Conservation (phyloP, 1,140 invertebrate species). For the Saccostrea glomerata region DNA sequence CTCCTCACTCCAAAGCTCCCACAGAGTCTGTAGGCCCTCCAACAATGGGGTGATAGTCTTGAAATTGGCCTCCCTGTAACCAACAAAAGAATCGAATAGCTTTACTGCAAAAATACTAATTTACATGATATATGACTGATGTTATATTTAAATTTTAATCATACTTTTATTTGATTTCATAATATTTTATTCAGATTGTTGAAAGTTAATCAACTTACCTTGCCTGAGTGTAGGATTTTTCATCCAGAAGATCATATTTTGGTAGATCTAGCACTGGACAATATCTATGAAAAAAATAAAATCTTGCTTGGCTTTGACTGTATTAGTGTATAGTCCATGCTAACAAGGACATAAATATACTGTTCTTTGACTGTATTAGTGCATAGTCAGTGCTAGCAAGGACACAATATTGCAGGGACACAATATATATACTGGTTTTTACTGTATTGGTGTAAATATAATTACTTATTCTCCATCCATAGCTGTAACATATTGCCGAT, state of each 20-base stretch:
- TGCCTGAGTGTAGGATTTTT: conserved; percentile 64
- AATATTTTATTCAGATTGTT: neutral
- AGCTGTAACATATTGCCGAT: conserved; percentile 65
- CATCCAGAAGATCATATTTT: conserved; percentile 69
- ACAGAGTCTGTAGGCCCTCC: conserved; percentile 63
- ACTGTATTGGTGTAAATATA: neutral
- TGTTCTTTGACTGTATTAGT: too few species aligned
- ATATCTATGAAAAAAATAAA: conserved; percentile 51
- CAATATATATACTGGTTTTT: too few species aligned
- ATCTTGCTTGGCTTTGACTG: too few species aligned
- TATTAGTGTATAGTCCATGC: too few species aligned
- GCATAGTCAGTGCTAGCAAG: too few species aligned
- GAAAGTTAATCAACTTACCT: conserved; percentile 49
- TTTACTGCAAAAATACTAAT: neutral
- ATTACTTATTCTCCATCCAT: conserved; percentile 65
- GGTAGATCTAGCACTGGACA: conserved; percentile 68
- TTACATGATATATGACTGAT: neutral
- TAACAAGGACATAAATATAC: too few species aligned
- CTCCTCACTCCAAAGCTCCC: conserved; percentile 61
- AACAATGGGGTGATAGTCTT: conserved; percentile 64
- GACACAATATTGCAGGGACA: too few species aligned
- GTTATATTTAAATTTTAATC: neutral
- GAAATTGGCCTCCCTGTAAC: conserved; percentile 57
- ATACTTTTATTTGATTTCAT: too few species aligned
- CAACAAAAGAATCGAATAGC: neutral